Evolutionary conservation across 2,113 vertebrate genomes (phyloP).

Genomic region (Phaethon lepturus): DNA sequence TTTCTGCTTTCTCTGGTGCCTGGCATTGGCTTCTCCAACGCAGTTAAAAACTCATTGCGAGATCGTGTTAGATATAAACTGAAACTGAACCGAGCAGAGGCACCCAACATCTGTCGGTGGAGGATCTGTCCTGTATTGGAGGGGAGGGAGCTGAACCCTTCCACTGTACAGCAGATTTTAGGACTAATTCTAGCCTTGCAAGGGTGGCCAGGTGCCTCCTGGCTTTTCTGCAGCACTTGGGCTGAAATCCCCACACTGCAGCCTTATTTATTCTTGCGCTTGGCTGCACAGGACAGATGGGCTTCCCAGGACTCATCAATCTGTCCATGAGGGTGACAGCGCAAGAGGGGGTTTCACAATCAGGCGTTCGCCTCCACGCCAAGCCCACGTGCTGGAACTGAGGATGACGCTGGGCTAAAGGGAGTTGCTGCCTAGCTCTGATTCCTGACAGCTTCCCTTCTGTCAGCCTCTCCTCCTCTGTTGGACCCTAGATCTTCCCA

Average conservation of each 20-base stretch:
- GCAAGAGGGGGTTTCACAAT: background rate
- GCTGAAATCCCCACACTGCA: background rate
- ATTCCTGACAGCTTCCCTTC: background rate
- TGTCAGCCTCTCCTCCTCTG: background rate
- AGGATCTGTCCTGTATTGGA: background rate
- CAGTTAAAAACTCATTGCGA: background rate
- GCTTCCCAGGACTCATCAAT: background rate
- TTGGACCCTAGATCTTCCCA: background rate
- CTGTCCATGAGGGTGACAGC: background rate
- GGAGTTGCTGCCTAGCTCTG: background rate
- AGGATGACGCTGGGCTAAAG: background rate
- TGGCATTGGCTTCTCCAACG: background rate
- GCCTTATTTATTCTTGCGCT: background rate
- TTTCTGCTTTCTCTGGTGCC: background rate
- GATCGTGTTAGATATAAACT: background rate
- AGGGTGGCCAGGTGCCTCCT: background rate
- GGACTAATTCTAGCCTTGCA: background rate
- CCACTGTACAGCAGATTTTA: background rate
- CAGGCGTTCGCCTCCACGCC: background rate
- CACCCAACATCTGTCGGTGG: background rate
- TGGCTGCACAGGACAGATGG: background rate
- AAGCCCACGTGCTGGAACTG: accelerated
- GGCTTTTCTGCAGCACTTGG: background rate
- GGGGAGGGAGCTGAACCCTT: background rate
- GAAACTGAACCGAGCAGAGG: background rate